A percentile compares a stretch with the other conserved stretches of the same genome.
These are phyloP conservation scores for Anoplopoma fimbria DNA, from an alignment of 2,113 vertebrate species.

Conservation along the genomic window DNA sequence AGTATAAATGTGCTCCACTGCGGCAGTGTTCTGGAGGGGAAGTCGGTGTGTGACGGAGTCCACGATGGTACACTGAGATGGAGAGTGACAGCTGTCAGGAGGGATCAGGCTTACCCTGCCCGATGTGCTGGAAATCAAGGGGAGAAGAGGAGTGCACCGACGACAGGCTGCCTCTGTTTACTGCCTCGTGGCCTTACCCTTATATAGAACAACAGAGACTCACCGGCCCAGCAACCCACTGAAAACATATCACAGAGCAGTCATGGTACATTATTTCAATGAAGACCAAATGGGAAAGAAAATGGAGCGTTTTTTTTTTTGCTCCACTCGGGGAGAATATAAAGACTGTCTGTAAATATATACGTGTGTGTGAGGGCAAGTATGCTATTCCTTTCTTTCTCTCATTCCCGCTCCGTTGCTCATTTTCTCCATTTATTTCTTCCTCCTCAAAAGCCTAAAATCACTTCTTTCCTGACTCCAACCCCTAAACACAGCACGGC, in stretches of 20 bases:
- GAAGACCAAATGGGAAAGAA: constrained; percentile 48
- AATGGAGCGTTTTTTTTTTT: constrained; percentile 47
- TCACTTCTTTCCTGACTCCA: constrained; percentile 55
- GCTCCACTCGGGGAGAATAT: constrained; percentile 7
- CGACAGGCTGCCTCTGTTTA: constrained; percentile 70
- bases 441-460: constrained; percentile 70
- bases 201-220: constrained; percentile 51
- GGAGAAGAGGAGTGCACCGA: constrained; percentile 41
- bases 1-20: constrained; percentile 37
- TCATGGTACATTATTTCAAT: constrained; percentile 65
- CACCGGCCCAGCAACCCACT: constrained; percentile 39
- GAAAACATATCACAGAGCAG: constrained; percentile 57
- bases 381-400: constrained; percentile 28
- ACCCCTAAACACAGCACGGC: constrained; percentile 62
- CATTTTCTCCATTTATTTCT: constrained; percentile 65
- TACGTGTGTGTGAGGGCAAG: background rate
- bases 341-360: constrained; percentile 34
- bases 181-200: constrained; percentile 58
- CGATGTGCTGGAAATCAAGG: constrained; percentile 64
- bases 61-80: constrained; percentile 64
- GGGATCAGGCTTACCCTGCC: constrained; percentile 73
- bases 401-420: constrained; percentile 50
- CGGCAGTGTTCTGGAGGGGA: constrained; percentile 51
- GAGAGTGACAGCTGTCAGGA: constrained; percentile 82
- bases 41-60: constrained; percentile 60